phyloP scores from a whole-genome alignment of 2,888 invertebrate genomes.

The Ormyrus thymus region DNA sequence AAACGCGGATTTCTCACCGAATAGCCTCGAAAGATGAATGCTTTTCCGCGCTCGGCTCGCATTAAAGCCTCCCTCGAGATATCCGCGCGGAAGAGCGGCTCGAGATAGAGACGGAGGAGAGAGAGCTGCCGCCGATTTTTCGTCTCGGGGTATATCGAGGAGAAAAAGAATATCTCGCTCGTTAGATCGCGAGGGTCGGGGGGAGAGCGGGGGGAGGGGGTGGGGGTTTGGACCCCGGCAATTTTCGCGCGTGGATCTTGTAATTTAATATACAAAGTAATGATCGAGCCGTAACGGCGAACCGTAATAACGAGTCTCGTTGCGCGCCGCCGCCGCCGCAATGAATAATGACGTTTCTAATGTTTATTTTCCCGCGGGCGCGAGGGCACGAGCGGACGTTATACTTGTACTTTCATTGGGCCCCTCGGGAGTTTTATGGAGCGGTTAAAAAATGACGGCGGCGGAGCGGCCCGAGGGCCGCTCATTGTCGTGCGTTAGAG shows the following conservation, averaged over 20 bases:
- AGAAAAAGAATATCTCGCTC: background rate
- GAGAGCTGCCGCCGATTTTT: background rate
- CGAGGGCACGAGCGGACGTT: background rate
- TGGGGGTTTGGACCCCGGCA: background rate
- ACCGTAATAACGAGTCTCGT: constrained; percentile 49
- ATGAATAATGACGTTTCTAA: constrained; percentile 48
- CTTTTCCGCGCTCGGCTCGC: constrained; percentile 21
- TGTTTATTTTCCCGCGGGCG: constrained; percentile 33
- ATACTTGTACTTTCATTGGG: constrained; percentile 42
- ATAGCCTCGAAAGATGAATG: constrained; percentile 27
- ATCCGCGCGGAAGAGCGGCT: background rate
- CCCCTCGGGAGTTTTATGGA: constrained; percentile 16
- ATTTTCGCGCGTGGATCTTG: constrained; percentile 51
- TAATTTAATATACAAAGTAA: constrained; percentile 54
- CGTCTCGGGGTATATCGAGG: background rate
- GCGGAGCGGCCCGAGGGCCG: background rate
- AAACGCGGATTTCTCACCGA: constrained; percentile 25
- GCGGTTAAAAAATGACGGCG: constrained; percentile 18
- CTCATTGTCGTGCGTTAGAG: constrained; percentile 4
- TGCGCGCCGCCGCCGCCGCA: background rate
- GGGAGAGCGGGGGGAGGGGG: background rate
- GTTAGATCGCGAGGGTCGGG: constrained; percentile 28
- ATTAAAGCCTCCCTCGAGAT: constrained; percentile 4
- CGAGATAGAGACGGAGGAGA: background rate
- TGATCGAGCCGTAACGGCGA: constrained; percentile 25